These are phyloP conservation scores for Austrofundulus limnaeus DNA, from an alignment of 2,113 vertebrate species.

Conservation along the genomic window DNA sequence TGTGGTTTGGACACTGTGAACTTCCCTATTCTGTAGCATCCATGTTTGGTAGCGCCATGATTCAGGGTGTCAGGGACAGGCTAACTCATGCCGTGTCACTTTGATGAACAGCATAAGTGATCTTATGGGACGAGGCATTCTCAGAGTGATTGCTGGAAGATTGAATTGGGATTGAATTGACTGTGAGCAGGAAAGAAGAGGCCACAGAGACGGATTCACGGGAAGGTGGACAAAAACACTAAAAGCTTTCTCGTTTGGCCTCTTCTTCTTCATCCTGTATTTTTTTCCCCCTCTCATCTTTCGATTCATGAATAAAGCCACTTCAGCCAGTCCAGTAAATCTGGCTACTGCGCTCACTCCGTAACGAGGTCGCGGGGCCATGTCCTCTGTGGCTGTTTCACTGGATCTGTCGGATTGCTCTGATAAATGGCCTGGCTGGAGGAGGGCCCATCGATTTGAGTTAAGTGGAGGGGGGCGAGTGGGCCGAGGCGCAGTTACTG, in stretches of 20 bases:
- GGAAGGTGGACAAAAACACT: conserved; percentile 14
- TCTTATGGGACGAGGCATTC: conserved; percentile 67
- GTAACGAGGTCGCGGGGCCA: conserved; percentile 54
- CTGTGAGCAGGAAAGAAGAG: conserved; percentile 23
- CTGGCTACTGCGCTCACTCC: conserved; percentile 41
- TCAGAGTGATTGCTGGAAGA: conserved; percentile 51
- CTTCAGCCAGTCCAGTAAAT: conserved; percentile 65
- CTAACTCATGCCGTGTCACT: conserved; percentile 71
- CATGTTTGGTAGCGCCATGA: conserved; percentile 50
- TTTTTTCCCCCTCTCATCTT: conserved; percentile 20
- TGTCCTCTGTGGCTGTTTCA: conserved; percentile 66
- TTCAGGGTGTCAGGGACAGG: conserved; percentile 71
- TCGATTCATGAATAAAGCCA: conserved; percentile 59
- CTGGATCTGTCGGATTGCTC: conserved; percentile 50
- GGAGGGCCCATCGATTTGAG: conserved; percentile 75
- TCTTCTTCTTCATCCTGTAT: conserved; percentile 14
- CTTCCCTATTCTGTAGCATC: no score
- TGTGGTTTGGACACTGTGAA: no score
- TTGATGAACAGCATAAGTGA: conserved; percentile 71
- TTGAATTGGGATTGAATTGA: conserved; percentile 74
- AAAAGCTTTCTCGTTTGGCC: conserved; percentile 23
- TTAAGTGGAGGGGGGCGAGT: conserved; percentile 61
- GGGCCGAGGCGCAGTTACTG: conserved; percentile 36
- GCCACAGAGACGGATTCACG: conserved; percentile 12
- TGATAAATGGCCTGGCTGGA: conserved; percentile 70